These are phyloP conservation scores for Parazoanthus atlanticus DNA, from an alignment of 92 coral and sea anemone species.

Conservation along the genomic window DNA sequence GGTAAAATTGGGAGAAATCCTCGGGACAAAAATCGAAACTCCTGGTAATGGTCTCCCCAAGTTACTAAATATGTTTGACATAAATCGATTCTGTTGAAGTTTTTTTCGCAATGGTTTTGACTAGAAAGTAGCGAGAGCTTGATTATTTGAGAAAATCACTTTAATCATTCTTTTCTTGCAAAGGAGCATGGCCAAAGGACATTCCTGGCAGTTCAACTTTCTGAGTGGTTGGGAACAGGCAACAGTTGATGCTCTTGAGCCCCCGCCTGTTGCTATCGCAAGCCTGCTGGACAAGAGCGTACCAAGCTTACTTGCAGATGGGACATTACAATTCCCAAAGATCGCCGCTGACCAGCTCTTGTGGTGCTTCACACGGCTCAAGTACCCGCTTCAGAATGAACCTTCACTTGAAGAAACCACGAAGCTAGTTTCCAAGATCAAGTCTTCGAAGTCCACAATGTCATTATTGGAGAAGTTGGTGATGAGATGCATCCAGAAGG, in stretches of 20 bases:
- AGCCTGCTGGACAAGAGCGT: conserved; percentile 33
- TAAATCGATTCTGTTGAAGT: too few relatives aligned
- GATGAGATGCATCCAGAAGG: conserved; percentile 30
- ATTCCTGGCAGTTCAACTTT: conserved; percentile 43
- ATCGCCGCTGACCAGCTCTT: conserved; percentile 41
- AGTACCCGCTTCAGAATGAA: conserved; percentile 27
- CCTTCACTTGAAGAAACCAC: conserved; percentile 17
- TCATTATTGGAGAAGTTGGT: conserved; percentile 35
- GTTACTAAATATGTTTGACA: too few relatives aligned
- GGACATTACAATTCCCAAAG: conserved; percentile 40
- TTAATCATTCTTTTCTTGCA: background rate
- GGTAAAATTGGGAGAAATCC: too few relatives aligned
- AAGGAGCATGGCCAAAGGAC: background rate
- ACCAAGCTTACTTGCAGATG: conserved; percentile 14
- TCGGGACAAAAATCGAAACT: too few relatives aligned
- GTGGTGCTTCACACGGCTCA: conserved; percentile 55
- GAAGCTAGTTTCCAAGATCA: conserved; percentile 16
- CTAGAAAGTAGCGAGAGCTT: too few relatives aligned
- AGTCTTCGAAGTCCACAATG: conserved; percentile 23
- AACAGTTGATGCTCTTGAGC: conserved; percentile 38
- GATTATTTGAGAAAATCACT: background rate
- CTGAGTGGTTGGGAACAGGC: conserved; percentile 51
- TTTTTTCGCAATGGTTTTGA: too few relatives aligned
- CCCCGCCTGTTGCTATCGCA: conserved; percentile 32
- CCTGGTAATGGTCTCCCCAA: too few relatives aligned